These are phyloP conservation scores for Mythimna vitellina DNA, from an alignment of 2,888 invertebrate species.

Conservation along the genomic window DNA sequence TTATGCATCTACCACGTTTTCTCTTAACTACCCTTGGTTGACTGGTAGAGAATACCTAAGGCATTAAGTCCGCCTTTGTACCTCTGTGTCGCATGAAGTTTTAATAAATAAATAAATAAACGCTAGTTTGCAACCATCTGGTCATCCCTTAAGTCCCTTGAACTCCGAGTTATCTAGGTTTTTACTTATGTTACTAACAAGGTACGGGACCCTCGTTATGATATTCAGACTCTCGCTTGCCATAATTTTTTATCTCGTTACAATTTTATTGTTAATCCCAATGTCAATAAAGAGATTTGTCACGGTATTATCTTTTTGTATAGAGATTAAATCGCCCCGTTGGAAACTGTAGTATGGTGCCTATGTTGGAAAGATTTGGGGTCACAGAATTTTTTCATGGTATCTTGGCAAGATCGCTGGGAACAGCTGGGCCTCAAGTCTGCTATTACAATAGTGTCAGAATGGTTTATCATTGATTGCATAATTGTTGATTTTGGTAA, in stretches of 20 bases:
- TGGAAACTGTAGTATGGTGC: neutral
- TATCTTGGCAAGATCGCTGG: neutral
- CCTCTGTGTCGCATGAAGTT: too few relatives aligned
- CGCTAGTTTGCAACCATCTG: too few relatives aligned
- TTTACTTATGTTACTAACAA: neutral
- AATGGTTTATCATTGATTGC: too few relatives aligned
- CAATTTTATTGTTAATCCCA: slow-evolving; percentile 47
- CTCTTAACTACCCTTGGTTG: too few relatives aligned
- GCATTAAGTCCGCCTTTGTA: too few relatives aligned
- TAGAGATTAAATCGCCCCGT: slow-evolving; percentile 46
- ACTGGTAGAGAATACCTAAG: too few relatives aligned
- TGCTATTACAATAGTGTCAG: too few relatives aligned
- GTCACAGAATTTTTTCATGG: neutral
- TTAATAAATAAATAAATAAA: too few relatives aligned
- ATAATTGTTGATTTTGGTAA: too few relatives aligned
- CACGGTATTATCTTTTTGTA: slow-evolving; percentile 36
- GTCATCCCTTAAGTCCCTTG: too few relatives aligned
- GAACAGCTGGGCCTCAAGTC: too few relatives aligned
- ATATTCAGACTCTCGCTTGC: neutral
- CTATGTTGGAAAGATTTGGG: neutral
- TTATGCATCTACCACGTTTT: too few relatives aligned
- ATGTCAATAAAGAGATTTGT: slow-evolving; percentile 50
- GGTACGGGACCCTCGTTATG: neutral
- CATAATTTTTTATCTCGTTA: slow-evolving; percentile 51
- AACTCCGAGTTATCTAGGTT: neutral